Base-by-base conservation (phyloP, 2,113 vertebrate genomes). In the Morone saxatilis region DNA sequence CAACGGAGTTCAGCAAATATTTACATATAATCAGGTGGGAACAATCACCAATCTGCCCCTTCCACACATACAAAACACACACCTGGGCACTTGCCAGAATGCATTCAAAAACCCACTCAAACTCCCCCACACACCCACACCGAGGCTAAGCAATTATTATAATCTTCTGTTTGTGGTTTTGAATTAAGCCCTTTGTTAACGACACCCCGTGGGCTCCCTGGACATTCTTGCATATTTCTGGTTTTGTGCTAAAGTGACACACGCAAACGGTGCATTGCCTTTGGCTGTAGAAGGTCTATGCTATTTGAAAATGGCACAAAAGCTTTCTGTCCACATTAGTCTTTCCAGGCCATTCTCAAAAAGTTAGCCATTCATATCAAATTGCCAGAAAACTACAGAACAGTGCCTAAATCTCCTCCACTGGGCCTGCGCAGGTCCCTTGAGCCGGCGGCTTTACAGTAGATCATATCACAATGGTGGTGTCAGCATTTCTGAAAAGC, bases 21-120 rank as follows among this genome's bases (percentile, higher is more conserved):
- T 92, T 90, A 88, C 81, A 91, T 90, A 76, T 80, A 91, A 89
- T 90, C 88, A 89, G 77, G 85, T 87, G 80, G 87, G 77, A 86
- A 82, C 80, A 93, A 91, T 91, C 82, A 76, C 57, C 83, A 81
- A 76, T 86, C 82, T 82, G 77, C 71, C 75, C 83, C 48, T 66
- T 80, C 53, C 51, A 57, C 59, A 69, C 69, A 66, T 14, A 69
- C 54, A 86, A 71, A 77, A 84, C 65, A 84, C 69, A 81, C 73
- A 83, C 74, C 25, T 20, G 9, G 14, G 48, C 76, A 68, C 50
- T 67, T 14, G 76, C 54, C 71, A 78, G 74, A 31, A 50, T 62
- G 72, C 70, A 77, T 69, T 68, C 76, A 84, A 51, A 91, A 85
- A 83, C 76, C 50, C 76, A 81, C 67, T 38, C 38, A 69, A 12